These are phyloP conservation scores for Epinephelus cyanopodus DNA, from an alignment of 2,113 vertebrate genomes.

Conservation along the genomic window DNA sequence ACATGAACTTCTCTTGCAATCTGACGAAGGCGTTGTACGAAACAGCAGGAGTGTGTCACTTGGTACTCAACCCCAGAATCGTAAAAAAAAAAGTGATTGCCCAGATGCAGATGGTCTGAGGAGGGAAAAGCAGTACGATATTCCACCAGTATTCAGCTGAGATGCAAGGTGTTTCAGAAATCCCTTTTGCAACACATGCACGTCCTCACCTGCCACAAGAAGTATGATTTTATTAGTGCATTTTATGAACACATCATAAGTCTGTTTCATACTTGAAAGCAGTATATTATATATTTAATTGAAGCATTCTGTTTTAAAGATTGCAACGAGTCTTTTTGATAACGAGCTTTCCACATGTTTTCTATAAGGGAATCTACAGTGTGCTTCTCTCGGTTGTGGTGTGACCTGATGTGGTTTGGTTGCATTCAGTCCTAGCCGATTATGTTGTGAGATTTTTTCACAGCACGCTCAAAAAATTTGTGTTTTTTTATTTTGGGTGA, in stretches of 20 bases:
- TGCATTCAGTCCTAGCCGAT: constrained; percentile 20
- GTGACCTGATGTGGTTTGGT: constrained; percentile 53
- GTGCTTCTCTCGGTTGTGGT: constrained; percentile 69
- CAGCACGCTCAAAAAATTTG: not conserved
- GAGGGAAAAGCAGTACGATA: constrained; percentile 64
- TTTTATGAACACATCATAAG: constrained; percentile 73
- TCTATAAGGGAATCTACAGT: constrained; percentile 74
- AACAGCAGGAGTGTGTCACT: constrained; percentile 23
- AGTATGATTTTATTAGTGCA: constrained; percentile 70
- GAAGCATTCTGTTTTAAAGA: constrained; percentile 88
- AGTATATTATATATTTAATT: constrained; percentile 76
- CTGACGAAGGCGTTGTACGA: constrained; percentile 27
- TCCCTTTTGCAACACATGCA: constrained; percentile 52
- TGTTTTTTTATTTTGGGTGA: not conserved
- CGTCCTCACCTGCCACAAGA: constrained; percentile 56
- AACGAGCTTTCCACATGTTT: constrained; percentile 77
- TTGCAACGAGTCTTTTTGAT: constrained; percentile 79
- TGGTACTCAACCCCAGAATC: constrained; percentile 70
- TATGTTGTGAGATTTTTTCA: constrained; percentile 10
- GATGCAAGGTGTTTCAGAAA: constrained; percentile 35
- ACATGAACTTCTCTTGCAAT: constrained; percentile 15
- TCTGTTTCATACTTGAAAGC: constrained; percentile 80
- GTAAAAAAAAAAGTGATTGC: constrained; percentile 70
- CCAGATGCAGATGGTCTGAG: constrained; percentile 69
- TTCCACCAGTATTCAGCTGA: constrained; percentile 49